A percentile compares a stretch with the other conserved stretches of the same genome.
phyloP scores from a whole-genome alignment of 2,113 vertebrate genomes.

The Grammomys dolichurus region DNA sequence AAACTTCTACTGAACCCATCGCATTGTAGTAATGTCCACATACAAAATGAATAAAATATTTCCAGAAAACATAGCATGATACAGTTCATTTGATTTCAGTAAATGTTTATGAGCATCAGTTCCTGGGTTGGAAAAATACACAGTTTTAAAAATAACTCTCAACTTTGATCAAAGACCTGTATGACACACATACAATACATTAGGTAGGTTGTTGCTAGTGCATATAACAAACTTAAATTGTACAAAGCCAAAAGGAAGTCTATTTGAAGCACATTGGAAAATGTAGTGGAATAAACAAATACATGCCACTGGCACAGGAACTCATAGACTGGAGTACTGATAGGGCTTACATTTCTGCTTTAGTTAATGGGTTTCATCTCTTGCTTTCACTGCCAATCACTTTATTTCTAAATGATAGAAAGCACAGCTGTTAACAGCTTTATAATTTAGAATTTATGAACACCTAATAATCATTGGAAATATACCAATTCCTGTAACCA shows the following conservation, averaged over 20 bases:
- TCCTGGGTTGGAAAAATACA: neutral
- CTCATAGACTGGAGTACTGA: neutral
- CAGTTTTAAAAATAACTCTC: neutral
- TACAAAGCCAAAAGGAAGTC: neutral
- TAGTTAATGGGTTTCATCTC: neutral
- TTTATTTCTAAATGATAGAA: conserved; percentile 34
- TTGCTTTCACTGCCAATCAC: neutral
- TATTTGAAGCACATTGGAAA: neutral
- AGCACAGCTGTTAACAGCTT: neutral
- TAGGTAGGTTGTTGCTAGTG: neutral
- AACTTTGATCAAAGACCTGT: neutral
- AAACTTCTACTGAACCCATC: conserved; percentile 18
- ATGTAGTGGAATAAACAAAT: neutral
- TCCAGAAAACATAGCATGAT: neutral
- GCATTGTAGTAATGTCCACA: neutral
- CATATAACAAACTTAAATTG: neutral
- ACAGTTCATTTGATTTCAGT: neutral
- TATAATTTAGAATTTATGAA: conserved; percentile 50
- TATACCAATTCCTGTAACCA: neutral
- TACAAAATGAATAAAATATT: neutral
- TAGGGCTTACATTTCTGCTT: neutral
- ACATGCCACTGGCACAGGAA: neutral
- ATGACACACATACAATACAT: neutral
- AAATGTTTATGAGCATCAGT: neutral
- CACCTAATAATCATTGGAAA: conserved; percentile 29